Evolutionary conservation across 2,888 invertebrate species (phyloP), one percentile per base, ranked within the genome.

Genomic region (Noctua janthina): DNA sequence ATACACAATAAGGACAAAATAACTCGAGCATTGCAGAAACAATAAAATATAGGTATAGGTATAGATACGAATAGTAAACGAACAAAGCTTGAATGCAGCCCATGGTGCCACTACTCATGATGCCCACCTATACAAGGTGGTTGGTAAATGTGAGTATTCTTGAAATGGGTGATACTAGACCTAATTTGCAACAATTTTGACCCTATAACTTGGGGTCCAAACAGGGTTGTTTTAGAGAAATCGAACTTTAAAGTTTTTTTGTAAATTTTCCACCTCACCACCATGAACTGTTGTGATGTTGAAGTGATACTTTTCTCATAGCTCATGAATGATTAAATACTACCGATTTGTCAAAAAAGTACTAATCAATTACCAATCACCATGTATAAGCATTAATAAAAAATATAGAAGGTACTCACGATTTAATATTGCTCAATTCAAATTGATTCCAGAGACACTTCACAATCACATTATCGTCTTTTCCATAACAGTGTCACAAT

Each of bases 401-500:
- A 68, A 15, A 46, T 46, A 46, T 10, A 20, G 8, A 66, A 35
- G n/a, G 20, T 76, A 89, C 89, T 89, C n/a, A 88, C 88, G 54
- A 62, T 82, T 86, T 10, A 78, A 51, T 76, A 74, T 75, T 82
- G 70, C 71, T 82, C 72, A 51, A 74, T 74, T 49, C 35, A n/a
- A 66, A n/a, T 69, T n/a, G 51, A 78, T 23, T 56, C 56, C 76
- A 74, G 49, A 29, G 17, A 13, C 56, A 39, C n/a, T 54, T 64
- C 70, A 81, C 83, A 62, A 51, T 64, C 70, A 81, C 83, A 54
- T 39, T 74, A 81, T 81, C 71, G 54, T 79, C 54, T 72, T n/a
- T 68, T 51, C 17, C 59, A 56, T 64, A 62, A 17, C 46, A 66
- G 69, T 67, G 75, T 83, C 81, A 83, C 78, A 20, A 54, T 56